These are phyloP conservation scores for Ectobius pallidus DNA, from an alignment of 2,888 invertebrate genomes.

Conservation along the genomic window DNA sequence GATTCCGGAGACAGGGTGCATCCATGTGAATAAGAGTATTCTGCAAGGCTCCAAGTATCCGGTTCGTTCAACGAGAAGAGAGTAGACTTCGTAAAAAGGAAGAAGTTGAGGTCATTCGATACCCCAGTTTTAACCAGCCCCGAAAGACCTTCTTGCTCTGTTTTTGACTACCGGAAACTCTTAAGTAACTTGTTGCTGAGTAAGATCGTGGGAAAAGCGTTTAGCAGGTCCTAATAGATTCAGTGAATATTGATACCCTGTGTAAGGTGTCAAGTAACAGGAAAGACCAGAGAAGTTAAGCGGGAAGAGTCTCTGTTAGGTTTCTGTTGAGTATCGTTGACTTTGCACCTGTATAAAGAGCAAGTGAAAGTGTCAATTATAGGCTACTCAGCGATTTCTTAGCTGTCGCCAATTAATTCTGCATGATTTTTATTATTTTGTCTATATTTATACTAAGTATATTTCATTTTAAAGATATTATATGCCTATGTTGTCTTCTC, in stretches of 20 bases:
- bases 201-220: slow-evolving; percentile 18
- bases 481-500: too few relatives aligned
- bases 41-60: slow-evolving; percentile 1
- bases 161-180: background rate
- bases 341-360: too few relatives aligned
- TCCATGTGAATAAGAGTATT: background rate
- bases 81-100: slow-evolving; percentile 3
- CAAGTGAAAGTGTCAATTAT: too few relatives aligned
- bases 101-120: slow-evolving; percentile 1
- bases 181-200: slow-evolving; percentile 17
- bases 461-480: too few relatives aligned
- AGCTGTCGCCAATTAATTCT: too few relatives aligned
- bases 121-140: background rate
- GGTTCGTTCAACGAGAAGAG: background rate
- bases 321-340: too few relatives aligned
- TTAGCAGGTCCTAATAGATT: slow-evolving; percentile 12
- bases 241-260: slow-evolving; percentile 9
- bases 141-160: background rate
- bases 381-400: too few relatives aligned
- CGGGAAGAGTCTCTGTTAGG: too few relatives aligned
- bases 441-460: too few relatives aligned
- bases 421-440: too few relatives aligned
- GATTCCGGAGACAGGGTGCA: background rate
- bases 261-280: slow-evolving; percentile 8
- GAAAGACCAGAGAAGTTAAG: too few relatives aligned